Base-by-base conservation (phyloP, 1,140 invertebrate species). In the Drosophila melanica region DNA sequence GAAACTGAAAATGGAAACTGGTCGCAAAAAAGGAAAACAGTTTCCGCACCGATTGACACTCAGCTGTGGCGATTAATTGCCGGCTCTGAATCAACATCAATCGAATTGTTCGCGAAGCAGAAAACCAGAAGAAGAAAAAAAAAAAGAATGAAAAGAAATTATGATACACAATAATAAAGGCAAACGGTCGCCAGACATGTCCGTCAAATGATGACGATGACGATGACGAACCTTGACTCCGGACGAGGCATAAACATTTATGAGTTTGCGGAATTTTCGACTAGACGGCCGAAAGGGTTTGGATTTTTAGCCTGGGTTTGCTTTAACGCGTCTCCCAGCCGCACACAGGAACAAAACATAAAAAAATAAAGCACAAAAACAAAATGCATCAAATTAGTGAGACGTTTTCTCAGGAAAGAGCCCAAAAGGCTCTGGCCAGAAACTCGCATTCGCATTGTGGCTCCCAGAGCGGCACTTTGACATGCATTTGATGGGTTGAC, bases 261-360 rank as follows among this genome's bases (percentile, higher is more conserved):
- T 86, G 81, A 87, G 82, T 86, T 86, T 86, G 81, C 74, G 78
- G 81, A 86, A 86, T 78, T 81, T 79, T 60, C 44, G 75, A 76
- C 78, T 75, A 86, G 75, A 64, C 71, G 44, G 45, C 54, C 39
- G 50, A 75, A 70, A 65, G 58, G 58, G 60, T 50, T 75, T 51
- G 11, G 60, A 27, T 16, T 58, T 58, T 45, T 27, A 27, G 55
- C 41, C 5, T 33, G 12, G 39, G 5, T 18, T 14, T 3, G 30
- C 27, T 51, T 51, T 12, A 35, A n/a, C 27, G 30, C 48, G 30
- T 35, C 35, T 51, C 30, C 30, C 12, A 30, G 23, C 20, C 27
- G 35, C 30, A 48, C 20, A 48, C 42, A 41, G 48, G 45, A 23
- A 44, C 39, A 62, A 37, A 14, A 14, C 20, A 30, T 18, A 39